These are phyloP conservation scores for Tachyglossus aculeatus DNA, from an alignment of 2,797 vertebrate genomes.

Conservation along the genomic window DNA sequence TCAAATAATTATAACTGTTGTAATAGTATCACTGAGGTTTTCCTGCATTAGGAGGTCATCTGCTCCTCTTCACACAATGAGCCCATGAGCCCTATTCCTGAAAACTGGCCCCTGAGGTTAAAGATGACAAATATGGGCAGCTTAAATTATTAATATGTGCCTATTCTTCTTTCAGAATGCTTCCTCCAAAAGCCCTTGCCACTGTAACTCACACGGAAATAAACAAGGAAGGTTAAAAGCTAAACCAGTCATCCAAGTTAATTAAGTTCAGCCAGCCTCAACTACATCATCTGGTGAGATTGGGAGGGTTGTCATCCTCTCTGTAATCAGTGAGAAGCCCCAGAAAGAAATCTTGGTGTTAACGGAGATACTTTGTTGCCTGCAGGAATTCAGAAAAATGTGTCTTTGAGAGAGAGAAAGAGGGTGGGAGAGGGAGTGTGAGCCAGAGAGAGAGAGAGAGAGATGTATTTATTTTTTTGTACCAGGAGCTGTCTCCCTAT, in stretches of 20 bases:
- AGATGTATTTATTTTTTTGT: too few relatives aligned
- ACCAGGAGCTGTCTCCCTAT: conserved; percentile 46
- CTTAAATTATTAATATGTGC: conserved; percentile 61
- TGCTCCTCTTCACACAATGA: neutral
- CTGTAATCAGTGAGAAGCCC: conserved; percentile 17
- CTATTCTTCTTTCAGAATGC: conserved; percentile 57
- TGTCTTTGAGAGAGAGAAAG: too few relatives aligned
- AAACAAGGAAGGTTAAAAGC: conserved; percentile 67
- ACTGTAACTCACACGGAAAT: conserved; percentile 48
- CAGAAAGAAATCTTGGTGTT: conserved; percentile 31
- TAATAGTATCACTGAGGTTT: neutral
- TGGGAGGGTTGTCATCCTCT: conserved; percentile 32
- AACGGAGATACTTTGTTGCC: conserved; percentile 19
- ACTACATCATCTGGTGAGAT: conserved; percentile 58
- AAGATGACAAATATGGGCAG: conserved; percentile 56
- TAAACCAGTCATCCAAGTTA: conserved; percentile 64
- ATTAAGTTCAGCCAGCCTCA: conserved; percentile 69
- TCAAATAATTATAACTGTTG: too few relatives aligned
- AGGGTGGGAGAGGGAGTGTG: too few relatives aligned
- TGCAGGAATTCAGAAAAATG: conserved; percentile 37
- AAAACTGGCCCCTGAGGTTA: conserved; percentile 15
- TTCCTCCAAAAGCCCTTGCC: conserved; percentile 66
- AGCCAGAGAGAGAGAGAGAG: too few relatives aligned
- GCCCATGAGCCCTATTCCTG: neutral
- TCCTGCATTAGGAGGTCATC: neutral